phyloP scores from a whole-genome alignment of 2,797 vertebrate species.

The Phrynocephalus forsythii region DNA sequence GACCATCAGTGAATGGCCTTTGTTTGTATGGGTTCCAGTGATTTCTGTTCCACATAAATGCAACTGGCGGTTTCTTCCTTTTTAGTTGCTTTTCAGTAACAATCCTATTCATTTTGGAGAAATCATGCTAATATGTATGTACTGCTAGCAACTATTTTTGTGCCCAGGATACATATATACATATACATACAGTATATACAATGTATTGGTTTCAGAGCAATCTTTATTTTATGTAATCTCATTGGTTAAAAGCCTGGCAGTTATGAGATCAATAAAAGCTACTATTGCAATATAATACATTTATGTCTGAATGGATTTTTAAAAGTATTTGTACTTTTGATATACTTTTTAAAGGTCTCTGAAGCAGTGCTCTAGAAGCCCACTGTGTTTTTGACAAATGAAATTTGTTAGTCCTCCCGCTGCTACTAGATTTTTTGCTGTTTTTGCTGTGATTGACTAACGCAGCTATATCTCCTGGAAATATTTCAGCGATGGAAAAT shows the following conservation, averaged over 20 bases:
- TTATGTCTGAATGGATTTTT: neutral
- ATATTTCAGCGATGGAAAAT: no score
- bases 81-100: neutral
- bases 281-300: neutral
- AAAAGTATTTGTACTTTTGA: neutral
- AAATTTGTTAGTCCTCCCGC: no score
- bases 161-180: neutral
- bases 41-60: neutral
- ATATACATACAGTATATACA: neutral
- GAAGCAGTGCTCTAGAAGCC: no score
- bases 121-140: neutral
- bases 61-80: neutral
- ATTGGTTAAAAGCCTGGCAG: neutral
- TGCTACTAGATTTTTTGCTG: no score
- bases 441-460: no score
- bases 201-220: neutral
- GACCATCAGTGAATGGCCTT: neutral
- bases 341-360: no score
- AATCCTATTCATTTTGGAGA: neutral
- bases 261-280: slow-evolving; percentile 29
- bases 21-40: neutral
- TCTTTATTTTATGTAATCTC: slow-evolving; percentile 9
- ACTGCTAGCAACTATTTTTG: neutral
- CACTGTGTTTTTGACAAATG: no score
- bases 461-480: no score